Conservation (phyloP, 2,113 vertebrate species). For the Oreochromis tanganicae region DNA sequence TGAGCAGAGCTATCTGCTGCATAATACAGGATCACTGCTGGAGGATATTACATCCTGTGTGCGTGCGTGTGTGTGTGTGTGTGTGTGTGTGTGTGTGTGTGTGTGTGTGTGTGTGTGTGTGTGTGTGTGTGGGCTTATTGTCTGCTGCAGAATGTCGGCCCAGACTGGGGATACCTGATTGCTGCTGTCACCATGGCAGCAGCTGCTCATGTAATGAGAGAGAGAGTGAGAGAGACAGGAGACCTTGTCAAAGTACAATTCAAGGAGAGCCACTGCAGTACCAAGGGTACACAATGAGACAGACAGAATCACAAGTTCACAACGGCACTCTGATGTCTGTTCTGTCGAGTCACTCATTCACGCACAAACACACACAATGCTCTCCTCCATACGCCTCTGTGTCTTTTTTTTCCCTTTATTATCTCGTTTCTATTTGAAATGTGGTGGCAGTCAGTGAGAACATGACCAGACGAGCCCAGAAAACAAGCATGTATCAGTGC, state of each 20-base stretch:
- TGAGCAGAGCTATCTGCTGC: neutral
- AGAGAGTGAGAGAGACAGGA: neutral
- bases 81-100: neutral
- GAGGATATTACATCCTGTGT: neutral
- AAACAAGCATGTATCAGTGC: neutral
- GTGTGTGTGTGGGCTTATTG: slow-evolving; percentile 10
- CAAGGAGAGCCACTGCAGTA: slow-evolving; percentile 45
- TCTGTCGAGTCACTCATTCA: neutral
- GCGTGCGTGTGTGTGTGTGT: neutral
- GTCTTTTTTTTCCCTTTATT: neutral
- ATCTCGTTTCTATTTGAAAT: neutral
- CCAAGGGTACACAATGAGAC: neutral
- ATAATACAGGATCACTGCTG: neutral
- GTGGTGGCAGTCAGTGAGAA: neutral
- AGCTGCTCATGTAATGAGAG: slow-evolving; percentile 29
- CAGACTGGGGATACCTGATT: slow-evolving; percentile 47
- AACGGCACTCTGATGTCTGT: neutral
- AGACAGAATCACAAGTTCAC: neutral
- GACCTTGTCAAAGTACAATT: slow-evolving; percentile 24
- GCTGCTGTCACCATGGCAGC: slow-evolving; percentile 57
- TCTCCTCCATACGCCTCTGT: neutral
- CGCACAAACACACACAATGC: neutral
- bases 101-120: neutral
- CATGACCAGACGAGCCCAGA: neutral
- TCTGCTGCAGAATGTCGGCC: slow-evolving; percentile 16